Base-by-base conservation (phyloP, 2,797 vertebrate species). In the Sciurus carolinensis region DNA sequence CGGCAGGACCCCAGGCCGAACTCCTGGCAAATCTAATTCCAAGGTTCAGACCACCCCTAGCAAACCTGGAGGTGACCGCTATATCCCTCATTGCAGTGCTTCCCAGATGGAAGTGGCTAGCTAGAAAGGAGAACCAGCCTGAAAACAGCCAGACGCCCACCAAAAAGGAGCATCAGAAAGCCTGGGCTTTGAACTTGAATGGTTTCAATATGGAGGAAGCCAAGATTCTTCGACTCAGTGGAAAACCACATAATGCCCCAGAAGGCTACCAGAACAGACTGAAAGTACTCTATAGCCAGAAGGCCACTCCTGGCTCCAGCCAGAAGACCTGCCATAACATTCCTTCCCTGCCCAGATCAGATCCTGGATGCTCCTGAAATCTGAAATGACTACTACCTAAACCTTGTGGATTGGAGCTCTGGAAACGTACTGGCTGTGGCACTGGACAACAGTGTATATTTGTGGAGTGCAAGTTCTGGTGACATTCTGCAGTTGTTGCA, bases 201-300 rank as follows among this genome's bases (percentile, higher is more conserved):
- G 99, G 99, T 81, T 99, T 99, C 97, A 99, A 99, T 93, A 97
- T 99, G 94, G 99, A 99, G 84, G 99, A 99, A 83, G 99, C 99
- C 54, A 99, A 99, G 98, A 99, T 99, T 96, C 98, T 99, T 64
- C 99, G 99, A 57, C 98, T 99, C 28, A 99, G 99, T 97, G 99
- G 99, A 52, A 99, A 99, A 94, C 99, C 99, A 9, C 98, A 99
- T 54, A 99, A 99, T n/a, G 99, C 99, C 44, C 99, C 99, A 17
- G 99, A 99, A 99, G 99, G 99, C 90, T 99, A 99, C 98, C 99
- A 99, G 98, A 99, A 99, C 97, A 99, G 99, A 95, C 96, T 99
- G 79, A 99, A 99, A 98, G 99, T 99, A 47, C 99, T 99, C 72
- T 99, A 99, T 96, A 99, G 99, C 97, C 99, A 99, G 97, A 99